These are phyloP conservation scores for Euspilapteryx auroguttella DNA, from an alignment of 2,888 invertebrate genomes.

Conservation along the genomic window DNA sequence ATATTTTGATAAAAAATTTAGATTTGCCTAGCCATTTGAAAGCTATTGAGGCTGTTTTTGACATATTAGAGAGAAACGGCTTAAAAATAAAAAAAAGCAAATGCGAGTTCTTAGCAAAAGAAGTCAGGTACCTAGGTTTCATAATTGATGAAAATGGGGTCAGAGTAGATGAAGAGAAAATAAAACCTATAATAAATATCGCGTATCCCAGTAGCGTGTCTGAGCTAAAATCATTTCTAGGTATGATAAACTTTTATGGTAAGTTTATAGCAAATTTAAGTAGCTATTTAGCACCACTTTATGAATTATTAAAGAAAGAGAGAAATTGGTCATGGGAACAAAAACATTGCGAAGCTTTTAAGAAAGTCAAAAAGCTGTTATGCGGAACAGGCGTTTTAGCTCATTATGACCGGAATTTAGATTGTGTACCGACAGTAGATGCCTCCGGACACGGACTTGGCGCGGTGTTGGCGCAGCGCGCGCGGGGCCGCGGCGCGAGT, in stretches of 20 bases:
- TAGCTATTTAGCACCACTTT: conserved; percentile 1
- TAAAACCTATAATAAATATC: conserved; percentile 2
- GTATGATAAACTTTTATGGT: conserved; percentile 2
- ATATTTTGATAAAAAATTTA: no score
- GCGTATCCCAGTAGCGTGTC: neutral
- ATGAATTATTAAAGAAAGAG: conserved; percentile 8
- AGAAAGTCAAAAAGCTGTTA: conserved; percentile 1
- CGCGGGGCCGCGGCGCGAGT: no score
- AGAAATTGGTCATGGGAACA: conserved; percentile 6
- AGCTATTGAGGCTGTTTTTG: neutral
- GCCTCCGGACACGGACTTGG: conserved; percentile 5
- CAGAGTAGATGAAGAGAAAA: conserved; percentile 2
- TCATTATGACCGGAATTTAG: conserved; percentile 4
- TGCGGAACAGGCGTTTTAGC: conserved; percentile 1
- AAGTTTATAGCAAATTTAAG: conserved; percentile 6
- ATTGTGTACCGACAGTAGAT: conserved; percentile 10
- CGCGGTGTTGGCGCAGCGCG: conserved; percentile 5
- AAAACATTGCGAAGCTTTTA: conserved; percentile 4
- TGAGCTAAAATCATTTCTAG: neutral
- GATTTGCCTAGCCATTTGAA: no score
- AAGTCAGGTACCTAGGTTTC: neutral
- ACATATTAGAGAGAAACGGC: no score
- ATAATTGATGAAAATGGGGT: no score
- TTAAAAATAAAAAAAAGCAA: no score
- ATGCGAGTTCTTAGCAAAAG: neutral